Conservation (phyloP, 2,113 vertebrate genomes). For the Plecotus auritus region DNA sequence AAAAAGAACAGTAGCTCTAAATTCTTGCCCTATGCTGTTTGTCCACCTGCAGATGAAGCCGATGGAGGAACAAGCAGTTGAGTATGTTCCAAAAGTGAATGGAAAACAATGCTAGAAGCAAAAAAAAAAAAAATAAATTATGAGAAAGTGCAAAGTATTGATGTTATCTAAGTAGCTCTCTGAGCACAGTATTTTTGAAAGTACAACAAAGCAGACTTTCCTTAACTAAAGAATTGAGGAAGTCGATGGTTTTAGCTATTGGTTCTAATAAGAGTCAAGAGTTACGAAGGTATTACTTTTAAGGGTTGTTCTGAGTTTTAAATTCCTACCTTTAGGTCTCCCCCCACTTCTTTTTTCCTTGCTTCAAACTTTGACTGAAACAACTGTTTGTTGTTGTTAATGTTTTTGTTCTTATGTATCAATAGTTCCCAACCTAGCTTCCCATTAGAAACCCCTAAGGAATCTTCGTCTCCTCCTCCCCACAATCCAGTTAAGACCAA, state of each 20-base stretch:
- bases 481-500: not conserved
- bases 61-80: not conserved
- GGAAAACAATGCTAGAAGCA: not conserved
- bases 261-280: not conserved
- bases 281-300: constrained; percentile 2
- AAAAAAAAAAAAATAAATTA: not conserved
- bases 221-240: not conserved
- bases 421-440: not conserved
- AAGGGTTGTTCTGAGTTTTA: not conserved
- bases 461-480: not conserved
- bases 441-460: not conserved
- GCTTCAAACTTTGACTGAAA: not conserved
- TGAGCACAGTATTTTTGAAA: not conserved
- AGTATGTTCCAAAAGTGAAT: not conserved
- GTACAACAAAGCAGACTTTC: not conserved
- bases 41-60: not conserved
- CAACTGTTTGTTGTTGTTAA: not conserved
- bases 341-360: not conserved
- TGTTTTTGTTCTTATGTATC: not conserved
- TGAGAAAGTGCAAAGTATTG: not conserved
- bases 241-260: not conserved
- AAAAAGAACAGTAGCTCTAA: not conserved
- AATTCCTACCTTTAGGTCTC: not conserved
- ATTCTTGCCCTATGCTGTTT: not conserved
- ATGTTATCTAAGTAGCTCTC: not conserved